Evolutionary conservation across 2,113 vertebrate species (phyloP).

Genomic region (Cettia cetti): DNA sequence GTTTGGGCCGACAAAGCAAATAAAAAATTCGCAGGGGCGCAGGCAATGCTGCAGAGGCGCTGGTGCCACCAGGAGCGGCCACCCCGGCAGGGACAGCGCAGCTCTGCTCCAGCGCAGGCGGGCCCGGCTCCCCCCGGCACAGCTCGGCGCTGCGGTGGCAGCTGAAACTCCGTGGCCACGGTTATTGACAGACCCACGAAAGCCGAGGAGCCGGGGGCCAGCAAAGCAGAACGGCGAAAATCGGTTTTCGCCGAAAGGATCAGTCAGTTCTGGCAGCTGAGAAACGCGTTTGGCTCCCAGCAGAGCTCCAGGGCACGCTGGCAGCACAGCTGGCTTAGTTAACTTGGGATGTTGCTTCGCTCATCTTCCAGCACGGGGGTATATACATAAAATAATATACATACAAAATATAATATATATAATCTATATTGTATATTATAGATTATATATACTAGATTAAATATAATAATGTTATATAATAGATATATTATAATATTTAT

Average conservation of each 20-base stretch:
- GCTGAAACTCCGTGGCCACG: not conserved
- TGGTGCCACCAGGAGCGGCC: not conserved
- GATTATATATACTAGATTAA: no score
- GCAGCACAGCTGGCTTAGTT: accelerated
- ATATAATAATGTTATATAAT: no score
- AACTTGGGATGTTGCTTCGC: accelerated
- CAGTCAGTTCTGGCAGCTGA: accelerated
- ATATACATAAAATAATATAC: no score
- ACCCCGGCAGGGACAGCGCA: no score
- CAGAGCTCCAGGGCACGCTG: not conserved
- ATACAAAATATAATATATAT: no score
- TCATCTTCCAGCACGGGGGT: no score
- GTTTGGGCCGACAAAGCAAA: not conserved
- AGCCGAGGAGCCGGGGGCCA: not conserved
- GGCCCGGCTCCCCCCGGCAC: not conserved
- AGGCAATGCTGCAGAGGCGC: not conserved
- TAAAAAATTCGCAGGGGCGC: not conserved
- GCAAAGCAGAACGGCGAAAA: not conserved
- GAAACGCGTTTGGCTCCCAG: not conserved
- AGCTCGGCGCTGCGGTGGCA: not conserved
- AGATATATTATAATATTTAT: no score
- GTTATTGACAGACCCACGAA: accelerated
- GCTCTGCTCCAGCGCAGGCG: not conserved
- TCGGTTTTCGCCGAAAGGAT: not conserved
- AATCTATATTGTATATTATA: no score